These are phyloP conservation scores for Pandemis corylana DNA, from an alignment of 2,888 invertebrate species.

Conservation along the genomic window DNA sequence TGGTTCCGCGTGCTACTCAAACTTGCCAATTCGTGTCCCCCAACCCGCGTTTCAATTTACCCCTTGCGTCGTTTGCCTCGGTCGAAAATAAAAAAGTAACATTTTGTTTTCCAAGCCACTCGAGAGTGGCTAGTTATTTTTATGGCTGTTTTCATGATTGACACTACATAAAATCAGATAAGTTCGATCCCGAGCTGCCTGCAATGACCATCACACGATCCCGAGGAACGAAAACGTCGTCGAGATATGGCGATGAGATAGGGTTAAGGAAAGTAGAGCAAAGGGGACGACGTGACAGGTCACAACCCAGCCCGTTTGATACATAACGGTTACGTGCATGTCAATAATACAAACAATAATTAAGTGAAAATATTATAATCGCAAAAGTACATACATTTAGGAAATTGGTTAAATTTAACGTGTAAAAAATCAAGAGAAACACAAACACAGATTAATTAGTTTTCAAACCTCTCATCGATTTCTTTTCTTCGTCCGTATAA, in stretches of 20 bases:
- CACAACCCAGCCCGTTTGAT: neutral
- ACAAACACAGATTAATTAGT: slow-evolving; percentile 17
- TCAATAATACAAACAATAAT: neutral
- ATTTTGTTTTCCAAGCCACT: slow-evolving; percentile 65
- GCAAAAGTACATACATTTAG: neutral
- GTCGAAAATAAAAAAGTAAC: slow-evolving; percentile 61
- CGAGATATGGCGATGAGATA: neutral
- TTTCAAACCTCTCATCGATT: slow-evolving; percentile 42
- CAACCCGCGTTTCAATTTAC: slow-evolving; percentile 74
- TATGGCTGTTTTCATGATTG: slow-evolving; percentile 52
- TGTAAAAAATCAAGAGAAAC: neutral
- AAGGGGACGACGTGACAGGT: slow-evolving; percentile 6
- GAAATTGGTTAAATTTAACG: neutral
- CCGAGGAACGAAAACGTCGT: slow-evolving; percentile 7
- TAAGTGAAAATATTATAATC: neutral
- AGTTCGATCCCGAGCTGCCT: slow-evolving; percentile 27
- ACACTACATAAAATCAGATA: slow-evolving; percentile 39
- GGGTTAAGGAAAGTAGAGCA: slow-evolving; percentile 4
- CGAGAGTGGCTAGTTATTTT: slow-evolving; percentile 59
- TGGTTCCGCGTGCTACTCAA: slow-evolving; percentile 61
- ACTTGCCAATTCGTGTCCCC: slow-evolving; percentile 64
- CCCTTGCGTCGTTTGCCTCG: slow-evolving; percentile 60
- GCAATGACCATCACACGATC: slow-evolving; percentile 26
- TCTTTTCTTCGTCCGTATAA: slow-evolving; percentile 43
- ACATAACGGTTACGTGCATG: neutral